Evolutionary conservation across 1,140 invertebrate genomes (phyloP).

Genomic region (Lerema accius): DNA sequence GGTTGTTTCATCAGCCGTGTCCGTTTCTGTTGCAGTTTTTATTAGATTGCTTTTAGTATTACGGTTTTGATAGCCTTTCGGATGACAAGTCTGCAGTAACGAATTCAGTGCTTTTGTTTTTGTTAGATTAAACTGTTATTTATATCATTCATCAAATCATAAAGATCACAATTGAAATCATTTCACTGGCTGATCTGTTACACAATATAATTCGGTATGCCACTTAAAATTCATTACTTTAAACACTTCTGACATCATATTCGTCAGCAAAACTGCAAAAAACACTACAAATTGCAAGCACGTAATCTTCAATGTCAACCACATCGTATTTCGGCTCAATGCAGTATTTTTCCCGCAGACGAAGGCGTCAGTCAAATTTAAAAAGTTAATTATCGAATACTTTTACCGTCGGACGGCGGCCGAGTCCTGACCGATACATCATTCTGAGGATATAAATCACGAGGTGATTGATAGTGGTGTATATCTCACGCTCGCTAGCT

Average conservation of each 20-base stretch:
- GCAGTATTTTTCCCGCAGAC: conserved; percentile 40
- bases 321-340: conserved; percentile 15
- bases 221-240: too few relatives aligned
- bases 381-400: conserved; percentile 81
- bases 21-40: conserved; percentile 23
- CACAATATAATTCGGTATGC: too few relatives aligned
- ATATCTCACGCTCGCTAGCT: conserved; percentile 76
- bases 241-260: too few relatives aligned
- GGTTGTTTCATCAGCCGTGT: conserved; percentile 32
- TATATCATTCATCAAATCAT: too few relatives aligned
- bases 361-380: conserved; percentile 77
- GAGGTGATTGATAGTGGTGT: conserved; percentile 72
- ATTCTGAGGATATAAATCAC: conserved; percentile 77
- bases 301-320: conserved; percentile 22
- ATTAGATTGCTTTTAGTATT: background rate
- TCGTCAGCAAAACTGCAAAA: background rate
- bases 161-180: too few relatives aligned
- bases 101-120: too few relatives aligned
- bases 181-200: too few relatives aligned
- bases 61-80: too few relatives aligned
- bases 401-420: conserved; percentile 58
- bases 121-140: too few relatives aligned
- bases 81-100: too few relatives aligned
- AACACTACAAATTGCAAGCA: conserved; percentile 1
- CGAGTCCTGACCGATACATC: conserved; percentile 66